These are phyloP conservation scores for Rhincodon typus DNA, from an alignment of 2,797 vertebrate species.

Conservation along the genomic window DNA sequence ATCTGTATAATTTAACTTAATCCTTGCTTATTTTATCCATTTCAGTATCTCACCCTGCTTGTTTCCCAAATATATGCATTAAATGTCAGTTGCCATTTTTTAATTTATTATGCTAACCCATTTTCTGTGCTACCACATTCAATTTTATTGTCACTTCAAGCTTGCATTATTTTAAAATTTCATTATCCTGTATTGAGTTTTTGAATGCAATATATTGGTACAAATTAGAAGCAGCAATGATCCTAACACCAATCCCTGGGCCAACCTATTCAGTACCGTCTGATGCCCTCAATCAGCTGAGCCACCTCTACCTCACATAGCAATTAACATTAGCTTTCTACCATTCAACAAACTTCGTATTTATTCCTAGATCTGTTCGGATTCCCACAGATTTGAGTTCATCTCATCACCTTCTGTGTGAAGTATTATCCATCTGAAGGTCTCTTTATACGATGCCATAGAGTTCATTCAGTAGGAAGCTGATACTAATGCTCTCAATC, in stretches of 20 bases:
- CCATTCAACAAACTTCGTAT: background rate
- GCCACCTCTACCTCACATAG: background rate
- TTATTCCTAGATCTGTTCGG: background rate
- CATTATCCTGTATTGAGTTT: background rate
- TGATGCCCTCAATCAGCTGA: background rate
- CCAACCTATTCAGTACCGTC: background rate
- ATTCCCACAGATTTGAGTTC: background rate
- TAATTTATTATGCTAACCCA: background rate
- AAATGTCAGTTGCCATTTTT: background rate
- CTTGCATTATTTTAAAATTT: background rate
- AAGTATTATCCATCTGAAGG: background rate
- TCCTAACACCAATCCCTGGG: background rate
- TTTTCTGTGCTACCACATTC: background rate
- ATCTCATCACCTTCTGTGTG: background rate
- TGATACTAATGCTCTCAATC: no score
- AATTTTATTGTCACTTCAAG: background rate
- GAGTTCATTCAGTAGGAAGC: background rate
- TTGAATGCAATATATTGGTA: background rate
- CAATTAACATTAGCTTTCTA: background rate
- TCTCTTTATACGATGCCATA: background rate
- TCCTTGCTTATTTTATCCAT: background rate
- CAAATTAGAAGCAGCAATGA: background rate
- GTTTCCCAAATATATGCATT: background rate
- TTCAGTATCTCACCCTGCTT: background rate
- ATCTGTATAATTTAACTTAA: background rate